Evolutionary conservation across 2,888 invertebrate genomes (phyloP).

Genomic region (Agapetus fuscipes): DNA sequence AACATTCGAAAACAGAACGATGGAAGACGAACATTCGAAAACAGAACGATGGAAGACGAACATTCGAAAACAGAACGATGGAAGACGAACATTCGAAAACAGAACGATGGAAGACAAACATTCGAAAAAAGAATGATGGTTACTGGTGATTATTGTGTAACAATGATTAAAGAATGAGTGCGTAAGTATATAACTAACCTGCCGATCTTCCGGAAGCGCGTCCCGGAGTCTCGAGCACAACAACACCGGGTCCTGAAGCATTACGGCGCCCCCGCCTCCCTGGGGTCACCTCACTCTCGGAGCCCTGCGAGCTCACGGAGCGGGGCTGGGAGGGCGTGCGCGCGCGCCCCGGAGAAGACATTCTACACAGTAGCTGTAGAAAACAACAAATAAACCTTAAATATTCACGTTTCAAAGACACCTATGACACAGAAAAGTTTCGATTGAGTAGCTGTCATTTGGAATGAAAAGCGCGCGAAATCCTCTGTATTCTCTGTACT

Average conservation of each 20-base stretch:
- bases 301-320: conserved; percentile 35
- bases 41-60: too few species aligned
- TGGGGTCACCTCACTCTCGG: conserved; percentile 40
- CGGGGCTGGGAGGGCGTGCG: conserved; percentile 32
- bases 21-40: too few species aligned
- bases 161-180: too few species aligned
- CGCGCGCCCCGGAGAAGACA: conserved; percentile 14
- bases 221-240: conserved; percentile 43
- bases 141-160: too few species aligned
- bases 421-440: too few species aligned
- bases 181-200: not conserved
- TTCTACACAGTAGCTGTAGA: not conserved
- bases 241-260: conserved; percentile 34
- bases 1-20: too few species aligned
- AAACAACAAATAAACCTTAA: not conserved
- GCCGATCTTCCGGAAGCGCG: conserved; percentile 29
- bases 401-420: too few species aligned
- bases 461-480: not conserved
- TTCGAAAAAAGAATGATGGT: too few species aligned
- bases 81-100: too few species aligned
- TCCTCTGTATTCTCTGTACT: too few species aligned
- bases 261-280: conserved; percentile 32
- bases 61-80: too few species aligned
- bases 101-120: too few species aligned
- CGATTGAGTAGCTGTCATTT: not conserved